A percentile compares a stretch with the other conserved stretches of the same genome.
phyloP scores from a whole-genome alignment of 2,113 vertebrate species.

The Oxyruncus cristatus region DNA sequence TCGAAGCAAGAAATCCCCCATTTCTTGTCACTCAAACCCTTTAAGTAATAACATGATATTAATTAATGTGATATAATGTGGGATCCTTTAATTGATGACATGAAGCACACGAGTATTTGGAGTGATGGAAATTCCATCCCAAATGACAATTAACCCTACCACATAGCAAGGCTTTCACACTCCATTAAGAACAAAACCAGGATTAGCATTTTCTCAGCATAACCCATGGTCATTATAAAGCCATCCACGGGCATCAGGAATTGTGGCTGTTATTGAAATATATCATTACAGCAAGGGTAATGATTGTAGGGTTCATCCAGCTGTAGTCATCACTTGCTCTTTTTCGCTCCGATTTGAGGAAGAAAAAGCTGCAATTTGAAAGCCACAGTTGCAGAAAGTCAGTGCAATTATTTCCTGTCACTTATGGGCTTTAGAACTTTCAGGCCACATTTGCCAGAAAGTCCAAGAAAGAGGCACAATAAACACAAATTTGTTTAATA shows the following conservation, averaged over 20 bases:
- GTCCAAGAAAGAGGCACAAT: background rate
- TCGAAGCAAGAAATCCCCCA: background rate
- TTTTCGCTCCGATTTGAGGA: background rate
- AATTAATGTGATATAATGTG: background rate
- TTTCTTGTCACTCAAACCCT: background rate
- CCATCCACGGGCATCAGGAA: background rate
- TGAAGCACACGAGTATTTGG: conserved; percentile 24
- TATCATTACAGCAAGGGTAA: conserved; percentile 55
- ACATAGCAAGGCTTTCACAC: conserved; percentile 33
- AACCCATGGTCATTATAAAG: conserved; percentile 25
- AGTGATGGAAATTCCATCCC: conserved; percentile 14
- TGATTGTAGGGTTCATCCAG: conserved; percentile 30
- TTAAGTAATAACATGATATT: no score
- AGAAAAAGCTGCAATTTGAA: conserved; percentile 29
- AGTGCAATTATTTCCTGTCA: background rate
- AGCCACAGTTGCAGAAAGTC: background rate
- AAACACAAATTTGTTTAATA: background rate
- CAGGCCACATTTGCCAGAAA: background rate
- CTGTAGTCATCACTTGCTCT: conserved; percentile 11
- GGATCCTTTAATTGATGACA: background rate
- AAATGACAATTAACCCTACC: conserved; percentile 18
- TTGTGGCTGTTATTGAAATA: conserved; percentile 39
- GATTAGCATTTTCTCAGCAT: conserved; percentile 36
- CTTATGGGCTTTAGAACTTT: background rate
- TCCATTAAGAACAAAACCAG: conserved; percentile 55